Conservation (phyloP, 2,888 invertebrate genomes). For the Anodontia alba region DNA sequence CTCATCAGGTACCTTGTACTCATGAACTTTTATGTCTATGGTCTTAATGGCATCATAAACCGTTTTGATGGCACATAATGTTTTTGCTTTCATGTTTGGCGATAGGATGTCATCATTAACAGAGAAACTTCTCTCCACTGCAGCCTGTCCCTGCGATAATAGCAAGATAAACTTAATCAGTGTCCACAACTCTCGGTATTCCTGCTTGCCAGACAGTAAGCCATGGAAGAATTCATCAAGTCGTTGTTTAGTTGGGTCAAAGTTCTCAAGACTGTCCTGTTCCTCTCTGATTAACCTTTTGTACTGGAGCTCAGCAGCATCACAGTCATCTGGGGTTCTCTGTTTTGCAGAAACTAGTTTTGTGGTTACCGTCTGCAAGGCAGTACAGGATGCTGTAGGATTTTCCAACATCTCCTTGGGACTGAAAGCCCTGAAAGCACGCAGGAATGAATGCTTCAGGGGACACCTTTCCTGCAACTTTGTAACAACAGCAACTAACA, state of each 20-base stretch:
- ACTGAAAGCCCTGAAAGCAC: neutral
- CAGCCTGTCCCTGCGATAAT: constrained; percentile 16
- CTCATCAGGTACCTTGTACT: no score
- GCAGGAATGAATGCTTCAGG: constrained; percentile 7
- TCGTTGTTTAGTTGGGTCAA: neutral
- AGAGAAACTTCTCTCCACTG: neutral
- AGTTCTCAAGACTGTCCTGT: neutral
- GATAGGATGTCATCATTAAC: constrained; percentile 1
- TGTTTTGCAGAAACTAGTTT: constrained; percentile 3
- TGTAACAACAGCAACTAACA: constrained; percentile 9
- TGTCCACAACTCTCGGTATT: neutral
- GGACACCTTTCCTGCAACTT: constrained; percentile 10
- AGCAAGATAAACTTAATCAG: neutral
- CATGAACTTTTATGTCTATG: neutral
- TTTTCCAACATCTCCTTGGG: neutral
- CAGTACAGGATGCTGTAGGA: neutral
- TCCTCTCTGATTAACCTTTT: neutral
- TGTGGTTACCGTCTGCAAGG: neutral
- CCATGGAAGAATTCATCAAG: constrained; percentile 10
- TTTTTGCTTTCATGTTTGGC: constrained; percentile 6
- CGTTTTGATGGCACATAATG: constrained; percentile 2
- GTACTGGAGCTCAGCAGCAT: constrained; percentile 17
- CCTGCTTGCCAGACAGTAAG: constrained; percentile 3
- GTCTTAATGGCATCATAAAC: constrained; percentile 7
- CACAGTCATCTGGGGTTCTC: constrained; percentile 8